These are phyloP conservation scores for Rhodophaea formosa DNA, from an alignment of 2,888 invertebrate genomes.

Conservation along the genomic window DNA sequence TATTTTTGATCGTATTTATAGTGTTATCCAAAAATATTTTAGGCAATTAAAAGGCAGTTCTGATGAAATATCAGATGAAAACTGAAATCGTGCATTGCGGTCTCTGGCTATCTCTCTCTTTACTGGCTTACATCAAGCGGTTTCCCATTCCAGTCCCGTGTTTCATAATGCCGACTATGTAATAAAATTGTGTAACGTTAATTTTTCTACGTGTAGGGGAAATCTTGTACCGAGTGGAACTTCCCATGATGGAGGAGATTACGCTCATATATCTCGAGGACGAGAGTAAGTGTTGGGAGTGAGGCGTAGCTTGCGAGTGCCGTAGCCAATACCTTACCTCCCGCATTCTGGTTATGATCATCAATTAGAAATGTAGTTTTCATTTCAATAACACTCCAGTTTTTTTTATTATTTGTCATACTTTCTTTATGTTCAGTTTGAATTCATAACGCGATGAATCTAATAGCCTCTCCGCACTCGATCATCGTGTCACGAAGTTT, in stretches of 20 bases:
- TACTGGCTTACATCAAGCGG: constrained; percentile 21
- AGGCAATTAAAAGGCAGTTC: neutral
- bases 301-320: constrained; percentile 85
- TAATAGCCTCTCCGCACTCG: constrained; percentile 75
- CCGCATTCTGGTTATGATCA: constrained; percentile 83
- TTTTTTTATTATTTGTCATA: constrained; percentile 70
- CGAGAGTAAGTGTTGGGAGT: constrained; percentile 86
- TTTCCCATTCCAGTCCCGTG: constrained; percentile 31
- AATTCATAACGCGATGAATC: constrained; percentile 73
- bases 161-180: constrained; percentile 45
- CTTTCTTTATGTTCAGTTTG: constrained; percentile 68
- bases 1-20: too few relatives aligned
- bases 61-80: neutral
- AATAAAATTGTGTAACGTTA: constrained; percentile 75
- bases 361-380: constrained; percentile 81
- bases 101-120: constrained; percentile 19
- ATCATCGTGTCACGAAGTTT: constrained; percentile 62
- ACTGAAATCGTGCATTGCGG: neutral
- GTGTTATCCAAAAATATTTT: neutral
- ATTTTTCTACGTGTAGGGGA: constrained; percentile 86
- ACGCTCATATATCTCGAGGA: constrained; percentile 96
- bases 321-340: constrained; percentile 81
- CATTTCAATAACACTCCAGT: constrained; percentile 80
- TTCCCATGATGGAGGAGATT: constrained; percentile 96
- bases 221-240: constrained; percentile 96